phyloP scores from a whole-genome alignment of 2,113 vertebrate genomes.

The Phrynocephalus versicolor region DNA sequence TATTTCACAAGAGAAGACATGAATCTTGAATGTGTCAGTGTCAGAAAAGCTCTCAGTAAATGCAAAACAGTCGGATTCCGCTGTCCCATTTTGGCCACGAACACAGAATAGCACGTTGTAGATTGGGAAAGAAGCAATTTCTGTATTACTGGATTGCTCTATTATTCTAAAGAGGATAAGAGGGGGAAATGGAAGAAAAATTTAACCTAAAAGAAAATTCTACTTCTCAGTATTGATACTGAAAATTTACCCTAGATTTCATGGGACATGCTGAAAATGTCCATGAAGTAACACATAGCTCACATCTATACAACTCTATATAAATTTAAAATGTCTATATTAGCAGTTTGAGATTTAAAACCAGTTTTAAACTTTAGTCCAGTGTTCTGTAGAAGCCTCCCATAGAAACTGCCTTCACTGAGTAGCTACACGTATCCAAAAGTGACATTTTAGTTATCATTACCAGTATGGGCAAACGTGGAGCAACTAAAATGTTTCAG shows the following conservation, averaged over 20 bases:
- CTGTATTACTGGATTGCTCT: constrained; percentile 82
- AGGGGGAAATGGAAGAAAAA: constrained; percentile 1
- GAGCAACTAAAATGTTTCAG: too few species aligned
- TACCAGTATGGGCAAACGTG: neutral
- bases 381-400: neutral
- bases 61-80: constrained; percentile 91
- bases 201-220: neutral
- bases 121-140: constrained; percentile 93
- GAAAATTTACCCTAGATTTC: neutral
- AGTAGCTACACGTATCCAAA: neutral
- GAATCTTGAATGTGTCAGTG: constrained; percentile 96
- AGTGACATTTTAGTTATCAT: neutral
- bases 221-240: neutral
- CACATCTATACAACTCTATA: neutral
- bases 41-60: constrained; percentile 96
- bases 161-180: constrained; percentile 81
- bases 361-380: neutral
- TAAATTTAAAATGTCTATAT: neutral
- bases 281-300: neutral
- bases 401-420: neutral
- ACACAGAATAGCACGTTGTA: constrained; percentile 97
- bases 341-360: neutral
- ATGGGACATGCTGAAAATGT: neutral
- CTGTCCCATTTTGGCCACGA: constrained; percentile 87
- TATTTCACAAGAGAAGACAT: constrained; percentile 98